phyloP scores from a whole-genome alignment of 2,113 vertebrate genomes.

The Vulpes lagopus region DNA sequence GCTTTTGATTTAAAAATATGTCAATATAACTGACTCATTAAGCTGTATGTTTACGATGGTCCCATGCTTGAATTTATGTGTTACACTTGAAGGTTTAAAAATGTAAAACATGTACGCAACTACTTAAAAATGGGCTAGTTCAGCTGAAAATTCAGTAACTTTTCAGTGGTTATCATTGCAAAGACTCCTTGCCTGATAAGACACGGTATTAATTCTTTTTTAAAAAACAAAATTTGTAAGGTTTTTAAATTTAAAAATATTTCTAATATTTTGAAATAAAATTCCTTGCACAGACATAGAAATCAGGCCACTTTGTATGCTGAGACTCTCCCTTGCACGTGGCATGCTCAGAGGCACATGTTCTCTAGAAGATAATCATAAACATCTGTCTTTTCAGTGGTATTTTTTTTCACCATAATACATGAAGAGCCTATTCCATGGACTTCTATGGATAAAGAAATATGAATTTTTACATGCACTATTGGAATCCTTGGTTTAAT shows the following conservation, averaged over 20 bases:
- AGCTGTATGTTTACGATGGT: not conserved
- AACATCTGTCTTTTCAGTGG: conserved; percentile 55
- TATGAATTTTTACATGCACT: not conserved
- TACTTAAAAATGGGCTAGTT: conserved; percentile 62
- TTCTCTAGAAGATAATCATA: conserved; percentile 57
- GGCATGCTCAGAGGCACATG: conserved; percentile 20
- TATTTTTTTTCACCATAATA: conserved; percentile 5
- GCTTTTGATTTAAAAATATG: conserved; percentile 4
- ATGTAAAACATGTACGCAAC: conserved; percentile 2
- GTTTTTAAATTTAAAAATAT: conserved; percentile 42
- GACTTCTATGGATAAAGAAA: conserved; percentile 45
- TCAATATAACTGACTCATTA: not conserved
- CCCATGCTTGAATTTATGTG: not conserved
- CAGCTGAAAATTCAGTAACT: conserved; percentile 71
- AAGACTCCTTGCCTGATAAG: conserved; percentile 41
- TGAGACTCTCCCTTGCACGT: not conserved
- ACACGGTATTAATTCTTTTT: not conserved
- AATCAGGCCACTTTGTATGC: not conserved
- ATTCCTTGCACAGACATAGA: not conserved
- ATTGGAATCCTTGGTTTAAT: conserved; percentile 57
- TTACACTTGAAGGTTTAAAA: not conserved
- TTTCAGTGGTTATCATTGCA: conserved; percentile 44
- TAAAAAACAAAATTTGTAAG: not conserved
- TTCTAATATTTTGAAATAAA: conserved; percentile 35
- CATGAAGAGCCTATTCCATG: not conserved